Conservation (phyloP, 2,113 vertebrate genomes). For the Tragulus kanchil region DNA sequence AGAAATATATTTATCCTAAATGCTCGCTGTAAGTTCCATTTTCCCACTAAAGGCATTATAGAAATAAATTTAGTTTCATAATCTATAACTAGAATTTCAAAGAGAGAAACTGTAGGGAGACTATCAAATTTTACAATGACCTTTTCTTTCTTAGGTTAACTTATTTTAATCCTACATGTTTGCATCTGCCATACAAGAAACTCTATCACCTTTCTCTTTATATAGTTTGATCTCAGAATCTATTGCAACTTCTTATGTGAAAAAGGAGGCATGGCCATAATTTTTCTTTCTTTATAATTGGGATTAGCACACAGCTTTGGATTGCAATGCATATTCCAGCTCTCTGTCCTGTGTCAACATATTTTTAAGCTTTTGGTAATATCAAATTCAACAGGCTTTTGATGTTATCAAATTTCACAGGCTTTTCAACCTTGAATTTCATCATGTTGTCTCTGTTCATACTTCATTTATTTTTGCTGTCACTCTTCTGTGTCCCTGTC, state of each 20-base stretch:
- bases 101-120: slow-evolving; percentile 76
- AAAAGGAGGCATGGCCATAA: slow-evolving; percentile 62
- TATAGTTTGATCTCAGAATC: slow-evolving; percentile 74
- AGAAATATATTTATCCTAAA: slow-evolving; percentile 24
- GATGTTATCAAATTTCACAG: slow-evolving; percentile 71
- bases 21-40: background rate
- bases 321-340: slow-evolving; percentile 57
- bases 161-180: slow-evolving; percentile 76
- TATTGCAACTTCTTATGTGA: slow-evolving; percentile 61
- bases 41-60: slow-evolving; percentile 56
- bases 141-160: slow-evolving; percentile 70
- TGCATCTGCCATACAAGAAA: slow-evolving; percentile 58
- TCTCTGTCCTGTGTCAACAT: slow-evolving; percentile 70
- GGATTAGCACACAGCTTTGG: slow-evolving; percentile 70
- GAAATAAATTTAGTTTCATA: slow-evolving; percentile 84
- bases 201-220: slow-evolving; percentile 62
- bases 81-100: slow-evolving; percentile 81
- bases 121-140: slow-evolving; percentile 50
- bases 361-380: slow-evolving; percentile 71
- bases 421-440: slow-evolving; percentile 62
- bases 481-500: slow-evolving; percentile 68
- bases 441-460: slow-evolving; percentile 53
- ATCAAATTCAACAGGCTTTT: slow-evolving; percentile 67
- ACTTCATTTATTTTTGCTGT: slow-evolving; percentile 72
- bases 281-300: slow-evolving; percentile 70